Base-by-base conservation (phyloP, 2,113 vertebrate species). In the Ciconia boyciana region DNA sequence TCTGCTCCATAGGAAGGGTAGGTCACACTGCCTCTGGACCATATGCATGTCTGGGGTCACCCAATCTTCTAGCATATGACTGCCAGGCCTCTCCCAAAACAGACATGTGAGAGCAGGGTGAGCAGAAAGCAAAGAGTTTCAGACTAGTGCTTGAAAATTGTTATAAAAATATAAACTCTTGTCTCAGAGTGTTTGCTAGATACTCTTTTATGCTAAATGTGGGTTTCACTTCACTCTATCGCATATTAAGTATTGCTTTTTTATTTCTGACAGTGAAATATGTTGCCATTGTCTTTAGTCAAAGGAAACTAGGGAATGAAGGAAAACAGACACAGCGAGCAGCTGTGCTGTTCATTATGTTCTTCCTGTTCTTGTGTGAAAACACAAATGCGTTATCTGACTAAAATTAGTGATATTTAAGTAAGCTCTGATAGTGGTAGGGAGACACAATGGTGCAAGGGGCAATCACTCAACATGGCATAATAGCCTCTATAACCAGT, bases 31-130 rank as follows among this genome's bases (percentile, higher is more conserved):
- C 5, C 16, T 36, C 46, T 71, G 68, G 34, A 77, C 7, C 16
- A 6, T 2, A 39, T 19, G 9, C 3, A 18, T 1, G 0, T 31
- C 22, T 44, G 9, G 74, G 31, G 25, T 82, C 44, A 44, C 24
- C 5, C 17, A 17, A 6, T 4, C 41, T 61, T 44, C 13, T 28
- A 41, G 19, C 8, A 13, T 6, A 3, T 1, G 10, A 20, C 41
- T 77, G 24, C 18, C 55, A 58, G 26, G 5, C 25, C 11, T 58
- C 62, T 76, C 20, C 36, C 7, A 46, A 4, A 16, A 31, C 32
- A 68, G 32, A 39, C 11, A 48, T 29, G 26, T 2, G 5, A 71
- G 4, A 72, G 5, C 11, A 80, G 11, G 2, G 1, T 48, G 36
- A 58, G 17, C 7, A 55, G 55, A 90, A 86, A 54, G 8, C 0